Conservation (phyloP, 2,888 invertebrate genomes). For the Chirona hameri region DNA sequence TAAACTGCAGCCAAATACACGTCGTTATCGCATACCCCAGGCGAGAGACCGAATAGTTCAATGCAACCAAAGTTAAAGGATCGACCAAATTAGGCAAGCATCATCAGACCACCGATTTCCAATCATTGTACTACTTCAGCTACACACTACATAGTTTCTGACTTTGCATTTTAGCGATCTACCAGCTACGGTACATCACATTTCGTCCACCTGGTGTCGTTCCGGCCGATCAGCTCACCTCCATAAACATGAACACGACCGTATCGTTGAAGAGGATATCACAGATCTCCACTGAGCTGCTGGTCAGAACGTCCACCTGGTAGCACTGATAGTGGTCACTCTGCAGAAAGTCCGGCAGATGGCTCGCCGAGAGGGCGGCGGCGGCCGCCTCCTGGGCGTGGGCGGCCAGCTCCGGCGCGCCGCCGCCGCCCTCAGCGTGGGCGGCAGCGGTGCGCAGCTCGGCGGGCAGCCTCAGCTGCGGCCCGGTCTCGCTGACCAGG, state of each 20-base stretch:
- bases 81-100: no score
- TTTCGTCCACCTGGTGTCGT: no score
- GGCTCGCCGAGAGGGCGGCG: background rate
- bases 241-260: slow-evolving; percentile 89
- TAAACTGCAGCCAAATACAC: slow-evolving; percentile 56
- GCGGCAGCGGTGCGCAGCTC: background rate
- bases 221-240: slow-evolving; percentile 52
- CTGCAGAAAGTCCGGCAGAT: slow-evolving; percentile 73
- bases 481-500: background rate
- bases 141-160: no score
- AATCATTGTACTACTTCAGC: no score
- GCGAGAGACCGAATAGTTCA: no score
- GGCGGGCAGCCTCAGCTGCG: slow-evolving; percentile 3
- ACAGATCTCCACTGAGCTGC: slow-evolving; percentile 69
- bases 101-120: no score
- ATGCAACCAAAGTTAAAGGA: no score
- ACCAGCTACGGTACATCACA: no score
- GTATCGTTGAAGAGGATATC: slow-evolving; percentile 89
- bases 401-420: background rate
- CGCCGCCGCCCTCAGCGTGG: background rate
- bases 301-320: slow-evolving; percentile 84
- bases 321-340: slow-evolving; percentile 87
- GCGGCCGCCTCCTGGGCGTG: background rate
- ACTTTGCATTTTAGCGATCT: no score
- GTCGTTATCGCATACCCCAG: no score